These are phyloP conservation scores for Falco rusticolus DNA, from an alignment of 2,797 vertebrate species.

Conservation along the genomic window DNA sequence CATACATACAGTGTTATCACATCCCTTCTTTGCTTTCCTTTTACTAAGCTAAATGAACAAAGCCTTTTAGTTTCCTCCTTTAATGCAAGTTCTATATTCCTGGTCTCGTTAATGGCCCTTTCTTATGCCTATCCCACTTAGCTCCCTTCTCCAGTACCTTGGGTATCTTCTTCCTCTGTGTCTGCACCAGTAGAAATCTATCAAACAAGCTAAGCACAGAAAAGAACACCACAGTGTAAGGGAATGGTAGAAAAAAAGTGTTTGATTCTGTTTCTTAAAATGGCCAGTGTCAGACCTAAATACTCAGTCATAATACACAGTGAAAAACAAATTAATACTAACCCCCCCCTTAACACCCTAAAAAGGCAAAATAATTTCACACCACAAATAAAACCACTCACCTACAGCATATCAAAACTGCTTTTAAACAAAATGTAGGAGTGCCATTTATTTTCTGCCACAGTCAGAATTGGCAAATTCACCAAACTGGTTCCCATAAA, in stretches of 20 bases:
- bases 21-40: background rate
- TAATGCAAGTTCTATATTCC: background rate
- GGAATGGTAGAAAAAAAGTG: background rate
- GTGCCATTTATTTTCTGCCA: background rate
- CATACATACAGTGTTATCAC: background rate
- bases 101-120: background rate
- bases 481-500: background rate
- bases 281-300: background rate
- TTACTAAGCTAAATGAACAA: background rate
- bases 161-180: background rate
- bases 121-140: background rate
- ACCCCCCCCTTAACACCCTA: rapidly evolving
- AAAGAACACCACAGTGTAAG: background rate
- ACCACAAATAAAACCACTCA: background rate
- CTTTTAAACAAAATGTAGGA: background rate
- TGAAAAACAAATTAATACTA: background rate
- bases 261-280: background rate
- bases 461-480: background rate
- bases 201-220: background rate
- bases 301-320: background rate
- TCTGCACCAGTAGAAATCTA: background rate
- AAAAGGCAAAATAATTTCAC: background rate
- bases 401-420: background rate
- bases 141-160: background rate
- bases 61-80: background rate